phyloP scores from a whole-genome alignment of 37 sponge, comb jelly and placozoan species.

The Ianthella basta region DNA sequence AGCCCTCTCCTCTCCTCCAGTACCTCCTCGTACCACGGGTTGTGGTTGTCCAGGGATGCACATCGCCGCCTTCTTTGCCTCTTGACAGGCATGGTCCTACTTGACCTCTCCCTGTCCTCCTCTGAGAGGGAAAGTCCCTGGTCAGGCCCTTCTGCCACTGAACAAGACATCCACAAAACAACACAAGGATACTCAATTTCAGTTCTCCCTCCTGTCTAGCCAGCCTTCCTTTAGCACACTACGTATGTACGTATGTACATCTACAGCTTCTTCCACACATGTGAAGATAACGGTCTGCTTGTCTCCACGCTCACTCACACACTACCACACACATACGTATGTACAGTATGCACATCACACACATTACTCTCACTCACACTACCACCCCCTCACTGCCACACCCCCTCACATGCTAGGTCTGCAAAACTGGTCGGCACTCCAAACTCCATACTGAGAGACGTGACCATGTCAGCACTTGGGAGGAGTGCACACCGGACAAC shows the following conservation, averaged over 20 bases:
- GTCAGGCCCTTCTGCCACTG: neutral
- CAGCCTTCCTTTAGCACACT: no score
- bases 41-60: conserved; percentile 76
- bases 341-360: neutral
- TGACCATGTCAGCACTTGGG: conserved; percentile 55
- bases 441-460: conserved; percentile 56
- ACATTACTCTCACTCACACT: no score
- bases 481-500: conserved; percentile 41
- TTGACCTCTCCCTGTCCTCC: neutral
- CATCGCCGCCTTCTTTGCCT: conserved; percentile 26
- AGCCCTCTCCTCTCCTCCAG: conserved; percentile 30
- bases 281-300: no score
- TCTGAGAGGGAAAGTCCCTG: neutral
- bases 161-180: neutral
- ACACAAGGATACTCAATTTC: neutral
- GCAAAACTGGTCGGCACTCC: conserved; percentile 30
- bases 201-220: no score
- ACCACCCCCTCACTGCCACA: neutral
- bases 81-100: conserved; percentile 1
- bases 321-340: no score
- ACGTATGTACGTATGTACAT: no score
- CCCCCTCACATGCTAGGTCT: conserved; percentile 24
- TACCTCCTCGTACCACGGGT: conserved; percentile 46
- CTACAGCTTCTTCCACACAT: no score
- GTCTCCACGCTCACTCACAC: no score